These are phyloP conservation scores for Notarius quadriscutis DNA, from an alignment of 2,113 vertebrate genomes.

Conservation along the genomic window DNA sequence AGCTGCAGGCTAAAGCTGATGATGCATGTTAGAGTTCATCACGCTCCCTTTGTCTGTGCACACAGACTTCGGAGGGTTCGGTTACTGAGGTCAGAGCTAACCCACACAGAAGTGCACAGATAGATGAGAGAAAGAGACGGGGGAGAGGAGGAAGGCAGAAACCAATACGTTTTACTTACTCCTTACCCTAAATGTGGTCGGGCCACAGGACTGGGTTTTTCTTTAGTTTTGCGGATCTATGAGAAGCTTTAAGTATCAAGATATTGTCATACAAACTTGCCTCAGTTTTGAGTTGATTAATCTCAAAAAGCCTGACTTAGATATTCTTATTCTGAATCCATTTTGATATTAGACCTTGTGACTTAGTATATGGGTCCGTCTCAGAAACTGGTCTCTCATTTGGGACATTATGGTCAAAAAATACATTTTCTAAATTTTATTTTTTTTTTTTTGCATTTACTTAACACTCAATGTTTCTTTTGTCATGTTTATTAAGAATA, in stretches of 20 bases:
- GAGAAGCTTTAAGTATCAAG: not conserved
- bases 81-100: not conserved
- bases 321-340: not conserved
- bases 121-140: not conserved
- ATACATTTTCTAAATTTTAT: too few species aligned
- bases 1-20: constrained; percentile 39
- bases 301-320: not conserved
- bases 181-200: not conserved
- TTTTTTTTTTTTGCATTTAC: too few species aligned
- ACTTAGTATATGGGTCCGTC: too few species aligned
- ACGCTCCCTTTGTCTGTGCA: constrained; percentile 13
- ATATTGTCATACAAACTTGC: not conserved
- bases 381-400: too few species aligned
- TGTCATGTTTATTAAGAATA: too few species aligned
- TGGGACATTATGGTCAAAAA: too few species aligned
- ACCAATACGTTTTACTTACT: not conserved
- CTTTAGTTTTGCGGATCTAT: not conserved
- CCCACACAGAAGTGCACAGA: not conserved
- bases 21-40: constrained; percentile 51
- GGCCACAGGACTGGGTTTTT: not conserved
- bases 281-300: not conserved
- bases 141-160: not conserved
- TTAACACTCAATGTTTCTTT: too few species aligned
- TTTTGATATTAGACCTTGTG: too few species aligned
- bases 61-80: not conserved